Base-by-base conservation (phyloP, 2,888 invertebrate genomes). In the Buathra laborator region DNA sequence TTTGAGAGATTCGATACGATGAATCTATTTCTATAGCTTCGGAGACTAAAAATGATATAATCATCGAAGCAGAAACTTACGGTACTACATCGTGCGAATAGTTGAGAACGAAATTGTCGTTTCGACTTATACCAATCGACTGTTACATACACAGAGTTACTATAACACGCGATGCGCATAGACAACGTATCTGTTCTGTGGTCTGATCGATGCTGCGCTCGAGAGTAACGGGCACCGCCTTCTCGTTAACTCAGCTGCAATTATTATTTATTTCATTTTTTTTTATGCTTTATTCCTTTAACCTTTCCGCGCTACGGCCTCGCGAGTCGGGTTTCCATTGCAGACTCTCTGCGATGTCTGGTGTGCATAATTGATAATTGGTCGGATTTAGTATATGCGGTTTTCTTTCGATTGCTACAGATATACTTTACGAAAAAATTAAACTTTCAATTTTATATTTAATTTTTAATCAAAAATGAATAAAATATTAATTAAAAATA, bases 171-270 rank as follows among this genome's bases (percentile, higher is more conserved):
- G 12, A 66, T 29, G 29, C 48, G 48, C n/a, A 16, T 59, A 64
- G n/a, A 62, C 24, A 53, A 51, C 48, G 59, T 56, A 48, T 67
- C 48, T 19, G 14, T 64, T 16, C 37, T 51, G n/a, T 5, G 48
- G 67, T 19, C 64, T 67, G 67, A 44, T 56, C 68, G 44, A 44
- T 43, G 56, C 5, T 43, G 43, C 43, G 19, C 53, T 53, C 62
- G 37, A 74, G 53, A 79, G 62, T 78, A 83, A 78, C 78, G 74
- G 74, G 79, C 78, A 76, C 62, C 83, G 79, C 78, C 83, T 79
- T 83, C 83, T 83, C 83, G 68, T 83, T 79, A 83, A 75, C 59
- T 71, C 71, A 24, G 4, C 32, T 16, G 53, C 74, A 37, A 68
- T 44, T 62, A 75, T 79, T 83, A 77, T 75, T 72, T 74, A 56